A percentile compares a stretch with the other conserved stretches of the same genome.
Conservation (phyloP, 37 sponge, comb jelly and placozoan genomes). For the Eunapius fragilis region DNA sequence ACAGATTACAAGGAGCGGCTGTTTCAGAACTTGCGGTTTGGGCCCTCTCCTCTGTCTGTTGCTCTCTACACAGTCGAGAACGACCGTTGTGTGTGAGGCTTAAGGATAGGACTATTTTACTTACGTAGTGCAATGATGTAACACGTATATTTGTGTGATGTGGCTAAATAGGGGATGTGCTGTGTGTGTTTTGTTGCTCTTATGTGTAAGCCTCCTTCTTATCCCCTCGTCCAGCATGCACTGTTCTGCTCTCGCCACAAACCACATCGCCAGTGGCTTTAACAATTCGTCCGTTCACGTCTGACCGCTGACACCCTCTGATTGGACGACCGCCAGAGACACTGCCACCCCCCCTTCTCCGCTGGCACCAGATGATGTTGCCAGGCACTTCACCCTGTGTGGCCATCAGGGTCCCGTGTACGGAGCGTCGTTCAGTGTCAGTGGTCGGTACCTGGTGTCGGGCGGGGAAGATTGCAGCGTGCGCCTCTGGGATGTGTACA, state of each 20-base stretch:
- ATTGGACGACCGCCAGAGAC: not conserved
- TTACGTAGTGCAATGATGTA: too few relatives aligned
- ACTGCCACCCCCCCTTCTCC: constrained; percentile 20
- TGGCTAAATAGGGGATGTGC: too few relatives aligned
- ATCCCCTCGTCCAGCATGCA: not conserved
- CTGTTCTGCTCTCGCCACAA: constrained; percentile 28
- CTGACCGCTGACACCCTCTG: constrained; percentile 43
- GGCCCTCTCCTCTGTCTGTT: constrained; percentile 26
- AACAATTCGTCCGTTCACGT: constrained; percentile 74
- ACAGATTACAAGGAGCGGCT: constrained; percentile 38
- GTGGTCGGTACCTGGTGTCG: constrained; percentile 61
- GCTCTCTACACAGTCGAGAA: constrained; percentile 23
- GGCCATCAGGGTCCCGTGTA: constrained; percentile 84
- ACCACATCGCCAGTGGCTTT: constrained; percentile 55
- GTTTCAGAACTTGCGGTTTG: not conserved
- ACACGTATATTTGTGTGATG: too few relatives aligned
- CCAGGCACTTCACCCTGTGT: constrained; percentile 19
- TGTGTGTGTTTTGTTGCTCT: too few relatives aligned
- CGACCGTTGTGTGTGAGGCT: constrained; percentile 1
- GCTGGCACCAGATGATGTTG: too few relatives aligned
- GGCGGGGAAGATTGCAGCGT: constrained; percentile 73
- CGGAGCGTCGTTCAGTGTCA: constrained; percentile 30
- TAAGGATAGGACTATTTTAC: too few relatives aligned
- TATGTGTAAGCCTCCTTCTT: not conserved
- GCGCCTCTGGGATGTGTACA: constrained; percentile 67